phyloP scores from a whole-genome alignment of 2,888 invertebrate genomes.

The Apocheima hispidaria region DNA sequence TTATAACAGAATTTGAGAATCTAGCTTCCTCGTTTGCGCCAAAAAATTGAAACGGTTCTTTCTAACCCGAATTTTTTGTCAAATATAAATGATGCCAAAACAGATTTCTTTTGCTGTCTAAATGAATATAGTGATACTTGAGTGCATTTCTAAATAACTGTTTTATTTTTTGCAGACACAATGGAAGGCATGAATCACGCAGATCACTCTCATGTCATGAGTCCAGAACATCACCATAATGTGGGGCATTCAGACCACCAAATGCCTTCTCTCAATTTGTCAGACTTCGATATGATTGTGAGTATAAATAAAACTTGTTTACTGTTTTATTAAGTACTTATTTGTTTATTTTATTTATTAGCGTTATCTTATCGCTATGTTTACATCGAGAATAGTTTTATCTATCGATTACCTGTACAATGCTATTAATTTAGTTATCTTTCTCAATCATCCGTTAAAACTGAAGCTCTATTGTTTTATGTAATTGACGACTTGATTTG shows the following conservation, averaged over 20 bases:
- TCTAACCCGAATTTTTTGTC: no score
- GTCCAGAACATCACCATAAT: conserved; percentile 51
- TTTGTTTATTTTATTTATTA: conserved; percentile 7
- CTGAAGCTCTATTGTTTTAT: not conserved
- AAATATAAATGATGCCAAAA: no score
- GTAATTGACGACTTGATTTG: no score
- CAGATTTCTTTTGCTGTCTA: no score
- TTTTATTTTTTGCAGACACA: conserved; percentile 35
- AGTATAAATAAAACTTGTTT: not conserved
- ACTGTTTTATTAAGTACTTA: not conserved
- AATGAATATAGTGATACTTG: no score
- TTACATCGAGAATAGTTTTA: conserved; percentile 2
- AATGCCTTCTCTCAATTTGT: conserved; percentile 2
- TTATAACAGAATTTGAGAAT: no score
- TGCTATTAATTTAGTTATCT: conserved; percentile 4
- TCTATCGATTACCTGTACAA: conserved; percentile 5
- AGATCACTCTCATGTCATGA: conserved; percentile 47
- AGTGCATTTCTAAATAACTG: not conserved
- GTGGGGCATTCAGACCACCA: conserved; percentile 41
- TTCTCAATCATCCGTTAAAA: conserved; percentile 12
- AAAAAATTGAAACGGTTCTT: no score
- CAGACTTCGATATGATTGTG: conserved; percentile 2
- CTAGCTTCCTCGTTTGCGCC: no score
- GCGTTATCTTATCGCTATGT: conserved; percentile 6
- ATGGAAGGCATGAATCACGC: conserved; percentile 50